Percentiles rank a stretch among this genome's conserved stretches.
These are phyloP conservation scores for Leptoteleia sp. DNA, from an alignment of 1,140 invertebrate genomes.

Conservation along the genomic window DNA sequence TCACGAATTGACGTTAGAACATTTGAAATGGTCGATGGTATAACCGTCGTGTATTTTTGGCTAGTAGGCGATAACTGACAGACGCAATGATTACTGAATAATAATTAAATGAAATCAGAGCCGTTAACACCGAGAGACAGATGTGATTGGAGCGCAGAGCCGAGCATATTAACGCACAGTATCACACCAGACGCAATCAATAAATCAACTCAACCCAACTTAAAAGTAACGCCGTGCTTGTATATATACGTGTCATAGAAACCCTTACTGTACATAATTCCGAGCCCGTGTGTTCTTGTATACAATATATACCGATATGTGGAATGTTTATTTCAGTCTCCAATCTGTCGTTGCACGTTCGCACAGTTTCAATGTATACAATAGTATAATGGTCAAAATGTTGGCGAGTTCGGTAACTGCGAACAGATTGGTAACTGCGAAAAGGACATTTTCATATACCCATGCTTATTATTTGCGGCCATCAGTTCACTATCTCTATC, in stretches of 20 bases:
- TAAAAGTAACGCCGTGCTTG: slow-evolving; percentile 43
- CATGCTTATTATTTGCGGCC: too few relatives aligned
- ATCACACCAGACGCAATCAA: slow-evolving; percentile 48
- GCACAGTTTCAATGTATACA: neutral
- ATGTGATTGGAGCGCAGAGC: slow-evolving; percentile 80
- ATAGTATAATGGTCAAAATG: too few relatives aligned
- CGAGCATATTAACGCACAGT: slow-evolving; percentile 66
- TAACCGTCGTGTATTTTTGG: slow-evolving; percentile 75
- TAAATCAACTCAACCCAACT: slow-evolving; percentile 26
- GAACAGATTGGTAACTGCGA: too few relatives aligned
- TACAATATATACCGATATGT: slow-evolving; percentile 79
- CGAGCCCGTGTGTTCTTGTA: slow-evolving; percentile 73
- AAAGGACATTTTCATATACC: too few relatives aligned
- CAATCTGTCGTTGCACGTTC: slow-evolving; percentile 81
- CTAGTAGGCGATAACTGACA: slow-evolving; percentile 70
- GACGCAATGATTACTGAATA: slow-evolving; percentile 71
- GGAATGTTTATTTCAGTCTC: slow-evolving; percentile 84
- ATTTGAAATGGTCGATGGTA: slow-evolving; percentile 71
- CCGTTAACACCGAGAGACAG: slow-evolving; percentile 80
- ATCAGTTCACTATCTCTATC: too few relatives aligned
- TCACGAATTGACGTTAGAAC: slow-evolving; percentile 70
- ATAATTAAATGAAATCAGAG: slow-evolving; percentile 58
- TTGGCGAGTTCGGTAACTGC: too few relatives aligned
- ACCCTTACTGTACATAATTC: slow-evolving; percentile 76
- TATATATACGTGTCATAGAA: slow-evolving; percentile 71